These are phyloP conservation scores for Automeris io DNA, from an alignment of 2,888 invertebrate genomes.

Conservation along the genomic window DNA sequence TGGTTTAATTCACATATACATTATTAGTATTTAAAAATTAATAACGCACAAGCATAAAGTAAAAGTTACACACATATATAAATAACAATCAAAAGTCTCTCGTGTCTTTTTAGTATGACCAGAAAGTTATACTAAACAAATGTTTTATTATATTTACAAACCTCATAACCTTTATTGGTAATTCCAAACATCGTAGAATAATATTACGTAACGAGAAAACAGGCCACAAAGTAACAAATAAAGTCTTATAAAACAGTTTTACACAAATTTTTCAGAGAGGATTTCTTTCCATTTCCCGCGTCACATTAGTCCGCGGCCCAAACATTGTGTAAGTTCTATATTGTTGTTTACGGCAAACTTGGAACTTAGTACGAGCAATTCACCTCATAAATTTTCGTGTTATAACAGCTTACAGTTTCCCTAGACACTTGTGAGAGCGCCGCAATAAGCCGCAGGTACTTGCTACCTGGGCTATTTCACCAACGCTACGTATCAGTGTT, in stretches of 20 bases:
- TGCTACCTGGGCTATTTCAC: conserved; percentile 34
- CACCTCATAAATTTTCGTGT: conserved; percentile 68
- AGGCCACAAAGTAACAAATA: conserved; percentile 21
- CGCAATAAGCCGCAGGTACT: conserved; percentile 46
- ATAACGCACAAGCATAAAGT: no score
- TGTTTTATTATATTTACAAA: background rate
- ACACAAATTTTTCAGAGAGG: conserved; percentile 49
- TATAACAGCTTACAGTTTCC: conserved; percentile 71
- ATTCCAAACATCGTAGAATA: background rate
- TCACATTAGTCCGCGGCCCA: conserved; percentile 53
- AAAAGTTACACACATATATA: no score
- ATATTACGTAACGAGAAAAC: background rate
- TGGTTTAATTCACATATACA: no score
- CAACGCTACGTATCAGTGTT: conserved; percentile 34
- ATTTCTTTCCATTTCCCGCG: conserved; percentile 51
- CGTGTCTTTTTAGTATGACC: no score
- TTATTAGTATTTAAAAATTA: no score
- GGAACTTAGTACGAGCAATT: conserved; percentile 63
- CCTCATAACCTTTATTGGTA: background rate
- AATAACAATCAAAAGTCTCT: no score
- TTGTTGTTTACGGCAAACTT: conserved; percentile 72
- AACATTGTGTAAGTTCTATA: conserved; percentile 66
- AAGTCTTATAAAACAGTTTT: conserved; percentile 46
- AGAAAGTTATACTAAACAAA: background rate
- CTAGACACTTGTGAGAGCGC: conserved; percentile 67